Evolutionary conservation across 2,888 invertebrate species (phyloP), one percentile per base, ranked within the genome.

Genomic region (Harpalus rufipes): DNA sequence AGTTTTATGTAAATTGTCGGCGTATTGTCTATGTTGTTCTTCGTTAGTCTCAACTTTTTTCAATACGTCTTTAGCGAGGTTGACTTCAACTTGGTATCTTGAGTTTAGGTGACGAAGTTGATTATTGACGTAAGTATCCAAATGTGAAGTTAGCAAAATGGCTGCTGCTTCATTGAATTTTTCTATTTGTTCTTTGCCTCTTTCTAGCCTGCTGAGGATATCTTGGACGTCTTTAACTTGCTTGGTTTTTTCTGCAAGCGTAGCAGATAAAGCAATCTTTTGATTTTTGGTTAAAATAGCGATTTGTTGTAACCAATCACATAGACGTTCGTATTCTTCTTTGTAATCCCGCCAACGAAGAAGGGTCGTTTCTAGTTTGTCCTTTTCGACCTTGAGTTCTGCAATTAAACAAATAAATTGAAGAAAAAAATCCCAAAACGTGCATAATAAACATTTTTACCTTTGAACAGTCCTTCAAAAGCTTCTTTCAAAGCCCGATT

Each of bases 241-340:
- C 86, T 95, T 96, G 86, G 94, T 94, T 89, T 98, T 98, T 88
- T 98, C 97, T 76, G 94, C 93, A 0, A 97, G 92, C 83, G 95
- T 96, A 1, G 96, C 94, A 25, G 96, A 93, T 10, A 97, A 91
- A 21, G 96, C 95, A 25, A 96, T 94, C 90, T 98, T 98, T 88
- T 97, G 96, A 84, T 97, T 96, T 90, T 98, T 97, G 10, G 97
- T 96, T 7, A 97, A 93, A 88, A 97, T 97, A 88, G 97, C 97
- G 88, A 96, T 96, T 90, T 97, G 97, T 89, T 97, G 97, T 41
- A 98, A 91, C 97, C 97, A 98, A 90, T 98, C 97, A 79, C 97
- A 97, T 14, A 98, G 91, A 86, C 96, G 94, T 90, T 98, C 97
- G 89, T 96, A 97, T 90, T 98, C 97, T 89, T 97, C 97, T 90